Conservation (phyloP, 1,140 invertebrate species). For the Ladona fulva region DNA sequence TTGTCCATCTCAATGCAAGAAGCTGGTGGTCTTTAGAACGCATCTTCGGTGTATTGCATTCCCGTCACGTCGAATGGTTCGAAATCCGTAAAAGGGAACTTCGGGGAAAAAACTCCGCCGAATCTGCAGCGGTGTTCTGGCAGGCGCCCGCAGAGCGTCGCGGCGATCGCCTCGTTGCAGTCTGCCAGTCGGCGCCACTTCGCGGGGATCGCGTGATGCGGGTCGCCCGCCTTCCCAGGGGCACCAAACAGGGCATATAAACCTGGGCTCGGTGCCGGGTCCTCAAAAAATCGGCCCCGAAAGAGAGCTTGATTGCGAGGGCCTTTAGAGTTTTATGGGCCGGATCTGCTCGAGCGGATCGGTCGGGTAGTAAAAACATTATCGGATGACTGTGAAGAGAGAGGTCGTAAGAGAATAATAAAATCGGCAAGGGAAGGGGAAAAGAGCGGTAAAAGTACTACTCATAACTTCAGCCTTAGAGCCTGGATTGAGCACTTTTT, state of each 20-base stretch:
- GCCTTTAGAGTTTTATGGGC: neutral
- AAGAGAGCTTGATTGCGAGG: neutral
- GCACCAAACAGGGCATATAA: neutral
- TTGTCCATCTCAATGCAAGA: too few relatives aligned
- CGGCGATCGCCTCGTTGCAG: neutral
- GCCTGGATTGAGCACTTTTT: too few relatives aligned
- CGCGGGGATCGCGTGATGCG: neutral
- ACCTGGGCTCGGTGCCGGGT: neutral
- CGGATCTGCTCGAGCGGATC: neutral
- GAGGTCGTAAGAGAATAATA: neutral
- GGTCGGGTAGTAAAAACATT: neutral
- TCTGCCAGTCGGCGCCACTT: neutral
- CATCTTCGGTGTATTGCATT: too few relatives aligned
- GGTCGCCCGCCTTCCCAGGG: neutral
- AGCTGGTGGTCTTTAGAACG: too few relatives aligned
- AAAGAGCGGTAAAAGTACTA: neutral
- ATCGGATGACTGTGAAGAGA: neutral
- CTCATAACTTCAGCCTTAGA: too few relatives aligned
- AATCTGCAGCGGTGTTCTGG: neutral
- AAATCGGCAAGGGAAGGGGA: neutral
- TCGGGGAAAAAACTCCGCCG: neutral
- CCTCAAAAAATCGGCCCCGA: neutral
- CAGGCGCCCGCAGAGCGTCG: neutral
- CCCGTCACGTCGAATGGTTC: too few relatives aligned
- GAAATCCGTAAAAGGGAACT: too few relatives aligned